Evolutionary conservation across 2,888 invertebrate genomes (phyloP).

Genomic region (Meganola albula): DNA sequence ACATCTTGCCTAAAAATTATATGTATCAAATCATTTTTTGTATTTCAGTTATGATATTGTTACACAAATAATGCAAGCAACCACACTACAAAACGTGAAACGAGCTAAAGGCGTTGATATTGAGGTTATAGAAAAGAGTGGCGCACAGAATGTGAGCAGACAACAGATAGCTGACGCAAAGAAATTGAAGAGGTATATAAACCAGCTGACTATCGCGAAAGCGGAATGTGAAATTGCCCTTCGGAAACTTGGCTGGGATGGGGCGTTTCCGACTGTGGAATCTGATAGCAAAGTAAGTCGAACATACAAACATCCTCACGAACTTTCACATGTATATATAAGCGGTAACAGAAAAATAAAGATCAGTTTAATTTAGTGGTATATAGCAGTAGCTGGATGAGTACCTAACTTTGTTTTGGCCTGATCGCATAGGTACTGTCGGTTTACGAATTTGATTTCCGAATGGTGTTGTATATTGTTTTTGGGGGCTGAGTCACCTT

Average conservation of each 20-base stretch:
- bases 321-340: too few relatives aligned
- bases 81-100: slow-evolving; percentile 92
- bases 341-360: too few relatives aligned
- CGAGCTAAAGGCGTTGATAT: slow-evolving; percentile 87
- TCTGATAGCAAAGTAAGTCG: slow-evolving; percentile 58
- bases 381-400: too few relatives aligned
- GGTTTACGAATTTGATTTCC: too few relatives aligned
- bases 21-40: slow-evolving; percentile 4
- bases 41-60: slow-evolving; percentile 86
- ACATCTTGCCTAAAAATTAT: slow-evolving; percentile 2
- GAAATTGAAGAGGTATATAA: slow-evolving; percentile 90
- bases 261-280: slow-evolving; percentile 79
- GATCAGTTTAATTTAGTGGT: too few relatives aligned
- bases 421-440: too few relatives aligned
- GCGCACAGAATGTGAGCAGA: slow-evolving; percentile 80
- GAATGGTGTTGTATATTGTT: too few relatives aligned
- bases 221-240: slow-evolving; percentile 88
- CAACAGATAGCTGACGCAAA: slow-evolving; percentile 88
- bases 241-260: slow-evolving; percentile 86
- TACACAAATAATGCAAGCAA: slow-evolving; percentile 95
- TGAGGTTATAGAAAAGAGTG: slow-evolving; percentile 74
- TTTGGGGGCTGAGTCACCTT: too few relatives aligned
- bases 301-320: too few relatives aligned
- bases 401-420: too few relatives aligned
- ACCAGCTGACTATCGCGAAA: slow-evolving; percentile 88